Evolutionary conservation across 2,113 vertebrate species (phyloP).

Genomic region (Syngnathoides biaculeatus): DNA sequence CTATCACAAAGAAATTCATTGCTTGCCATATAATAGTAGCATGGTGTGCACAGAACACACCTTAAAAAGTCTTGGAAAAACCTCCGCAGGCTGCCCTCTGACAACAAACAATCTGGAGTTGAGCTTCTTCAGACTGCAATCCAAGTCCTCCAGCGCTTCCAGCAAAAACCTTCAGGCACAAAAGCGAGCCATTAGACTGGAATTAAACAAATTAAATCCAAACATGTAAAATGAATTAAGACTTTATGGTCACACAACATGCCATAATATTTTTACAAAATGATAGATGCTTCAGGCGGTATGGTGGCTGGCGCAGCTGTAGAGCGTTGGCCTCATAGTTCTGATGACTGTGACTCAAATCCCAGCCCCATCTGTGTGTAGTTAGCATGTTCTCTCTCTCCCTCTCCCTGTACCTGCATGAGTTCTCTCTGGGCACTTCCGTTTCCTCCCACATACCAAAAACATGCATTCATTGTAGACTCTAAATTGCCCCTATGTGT

Average conservation of each 20-base stretch:
- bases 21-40: neutral
- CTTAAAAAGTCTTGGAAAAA: conserved; percentile 95
- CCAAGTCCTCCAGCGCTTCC: conserved; percentile 91
- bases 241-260: neutral
- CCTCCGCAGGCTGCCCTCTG: conserved; percentile 90
- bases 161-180: conserved; percentile 82
- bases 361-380: too few species aligned
- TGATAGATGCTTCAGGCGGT: neutral
- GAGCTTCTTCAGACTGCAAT: conserved; percentile 88
- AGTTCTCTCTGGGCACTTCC: too few species aligned
- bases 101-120: conserved; percentile 93
- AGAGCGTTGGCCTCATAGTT: too few species aligned
- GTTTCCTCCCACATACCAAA: too few species aligned
- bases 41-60: conserved; percentile 60
- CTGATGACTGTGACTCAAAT: too few species aligned
- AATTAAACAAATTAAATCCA: neutral
- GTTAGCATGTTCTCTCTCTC: too few species aligned
- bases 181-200: neutral
- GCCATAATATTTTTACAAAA: neutral
- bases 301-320: too few species aligned
- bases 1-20: neutral
- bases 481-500: too few species aligned
- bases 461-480: too few species aligned
- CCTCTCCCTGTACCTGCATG: too few species aligned
- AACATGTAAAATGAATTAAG: neutral